Percentiles rank a stretch among this genome's conserved stretches.
These are phyloP conservation scores for Plagiodera versicolora DNA, from an alignment of 2,888 invertebrate species.

Conservation along the genomic window DNA sequence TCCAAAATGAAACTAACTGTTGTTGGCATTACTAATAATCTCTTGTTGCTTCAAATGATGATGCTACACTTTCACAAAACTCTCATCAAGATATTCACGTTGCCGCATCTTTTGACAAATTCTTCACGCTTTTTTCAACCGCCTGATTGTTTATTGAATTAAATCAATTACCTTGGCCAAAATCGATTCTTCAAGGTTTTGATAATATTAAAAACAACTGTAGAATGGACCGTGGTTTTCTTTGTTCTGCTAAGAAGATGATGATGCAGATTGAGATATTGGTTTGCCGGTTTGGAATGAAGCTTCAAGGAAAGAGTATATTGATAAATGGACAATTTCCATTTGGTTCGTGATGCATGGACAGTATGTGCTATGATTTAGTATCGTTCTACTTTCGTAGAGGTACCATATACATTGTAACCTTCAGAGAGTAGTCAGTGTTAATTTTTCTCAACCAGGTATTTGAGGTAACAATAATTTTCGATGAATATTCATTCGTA, in stretches of 20 bases:
- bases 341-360: too few relatives aligned
- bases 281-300: slow-evolving; percentile 7
- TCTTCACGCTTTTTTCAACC: not conserved
- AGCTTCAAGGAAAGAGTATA: too few relatives aligned
- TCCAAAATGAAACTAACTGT: not conserved
- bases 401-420: too few relatives aligned
- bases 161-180: not conserved
- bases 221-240: not conserved
- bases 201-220: not conserved
- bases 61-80: not conserved
- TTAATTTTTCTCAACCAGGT: not conserved
- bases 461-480: not conserved
- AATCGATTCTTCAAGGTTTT: not conserved
- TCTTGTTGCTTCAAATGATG: not conserved
- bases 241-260: slow-evolving; percentile 8
- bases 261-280: slow-evolving; percentile 12
- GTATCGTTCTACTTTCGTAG: too few relatives aligned
- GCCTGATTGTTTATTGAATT: slow-evolving; percentile 10
- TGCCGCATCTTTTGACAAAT: not conserved
- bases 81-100: not conserved
- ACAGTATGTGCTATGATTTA: too few relatives aligned
- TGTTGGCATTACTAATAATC: not conserved
- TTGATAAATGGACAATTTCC: too few relatives aligned
- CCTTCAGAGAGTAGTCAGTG: too few relatives aligned
- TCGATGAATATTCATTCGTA: not conserved